phyloP scores from a whole-genome alignment of 53 echinoderm and acorn worm species.

The Stichopus horrens region DNA sequence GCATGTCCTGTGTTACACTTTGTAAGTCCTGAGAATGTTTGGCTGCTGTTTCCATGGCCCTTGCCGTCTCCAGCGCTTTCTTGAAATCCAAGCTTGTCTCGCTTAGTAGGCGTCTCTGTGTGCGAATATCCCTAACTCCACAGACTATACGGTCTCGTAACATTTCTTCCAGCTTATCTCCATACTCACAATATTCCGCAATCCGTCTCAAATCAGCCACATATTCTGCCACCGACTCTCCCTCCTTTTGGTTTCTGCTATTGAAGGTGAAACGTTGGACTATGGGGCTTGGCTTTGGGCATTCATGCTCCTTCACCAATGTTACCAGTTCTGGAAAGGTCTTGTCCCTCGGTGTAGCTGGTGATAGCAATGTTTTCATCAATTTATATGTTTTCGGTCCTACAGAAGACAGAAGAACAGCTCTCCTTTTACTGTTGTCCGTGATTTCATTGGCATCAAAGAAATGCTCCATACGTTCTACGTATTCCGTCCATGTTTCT shows the following conservation, averaged over 20 bases:
- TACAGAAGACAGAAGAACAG: neutral
- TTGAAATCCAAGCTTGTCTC: conserved; percentile 5
- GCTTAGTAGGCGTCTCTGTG: conserved; percentile 44
- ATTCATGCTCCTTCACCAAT: neutral
- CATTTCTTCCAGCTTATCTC: conserved; percentile 43
- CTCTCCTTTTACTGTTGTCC: no score
- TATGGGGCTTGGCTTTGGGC: conserved; percentile 53
- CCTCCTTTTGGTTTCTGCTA: conserved; percentile 3
- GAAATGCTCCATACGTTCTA: no score
- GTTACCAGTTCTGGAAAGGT: no score
- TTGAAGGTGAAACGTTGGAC: conserved; percentile 52
- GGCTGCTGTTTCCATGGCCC: conserved; percentile 42
- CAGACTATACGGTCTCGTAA: conserved; percentile 36
- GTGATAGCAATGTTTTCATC: neutral
- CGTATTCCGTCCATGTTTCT: no score
- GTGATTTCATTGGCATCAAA: no score
- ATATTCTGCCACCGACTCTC: conserved; percentile 23
- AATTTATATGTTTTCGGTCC: neutral
- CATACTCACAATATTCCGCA: conserved; percentile 45
- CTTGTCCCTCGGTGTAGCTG: neutral
- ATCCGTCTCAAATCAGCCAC: conserved; percentile 41
- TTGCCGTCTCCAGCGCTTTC: conserved; percentile 18
- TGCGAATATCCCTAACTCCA: conserved; percentile 16
- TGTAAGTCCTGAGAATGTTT: conserved; percentile 41
- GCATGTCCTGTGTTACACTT: neutral